Evolutionary conservation across 2,888 invertebrate genomes (phyloP).

Genomic region (Eupeodes luniger): DNA sequence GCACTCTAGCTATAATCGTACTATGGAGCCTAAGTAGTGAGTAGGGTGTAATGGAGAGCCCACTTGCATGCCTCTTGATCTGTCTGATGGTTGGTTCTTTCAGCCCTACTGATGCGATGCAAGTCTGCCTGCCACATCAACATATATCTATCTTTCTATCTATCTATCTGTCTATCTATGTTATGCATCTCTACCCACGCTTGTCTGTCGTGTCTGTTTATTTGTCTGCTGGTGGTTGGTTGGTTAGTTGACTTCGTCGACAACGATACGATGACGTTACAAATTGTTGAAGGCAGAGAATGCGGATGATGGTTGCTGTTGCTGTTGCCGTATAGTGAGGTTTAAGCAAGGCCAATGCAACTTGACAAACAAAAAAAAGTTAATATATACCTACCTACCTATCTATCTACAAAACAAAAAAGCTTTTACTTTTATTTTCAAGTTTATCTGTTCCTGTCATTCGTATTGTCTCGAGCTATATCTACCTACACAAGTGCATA

Average conservation of each 20-base stretch:
- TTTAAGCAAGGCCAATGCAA: constrained; percentile 38
- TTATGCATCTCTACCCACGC: constrained; percentile 20
- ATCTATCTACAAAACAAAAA: constrained; percentile 47
- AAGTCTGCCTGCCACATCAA: constrained; percentile 25
- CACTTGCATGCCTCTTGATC: constrained; percentile 72
- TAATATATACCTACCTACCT: background rate
- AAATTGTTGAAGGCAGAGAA: constrained; percentile 51
- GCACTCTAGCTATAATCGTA: constrained; percentile 40
- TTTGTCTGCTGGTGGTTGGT: constrained; percentile 63
- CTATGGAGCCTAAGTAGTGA: background rate
- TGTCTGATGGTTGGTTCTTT: constrained; percentile 62
- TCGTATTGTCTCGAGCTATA: constrained; percentile 42
- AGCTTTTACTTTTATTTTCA: constrained; percentile 75
- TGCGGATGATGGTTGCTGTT: constrained; percentile 12
- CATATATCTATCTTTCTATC: background rate
- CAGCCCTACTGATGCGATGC: constrained; percentile 26
- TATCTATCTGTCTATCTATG: constrained; percentile 8
- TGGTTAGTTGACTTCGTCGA: constrained; percentile 70
- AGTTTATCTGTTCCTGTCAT: constrained; percentile 61
- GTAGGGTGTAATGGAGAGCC: constrained; percentile 32
- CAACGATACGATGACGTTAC: constrained; percentile 28
- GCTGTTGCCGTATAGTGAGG: background rate
- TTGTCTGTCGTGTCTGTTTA: constrained; percentile 58
- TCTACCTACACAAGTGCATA: background rate
- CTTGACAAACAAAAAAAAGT: background rate